Evolutionary conservation across 2,888 invertebrate species (phyloP), one percentile per base, ranked within the genome.

Genomic region (Tiphia femorata): DNA sequence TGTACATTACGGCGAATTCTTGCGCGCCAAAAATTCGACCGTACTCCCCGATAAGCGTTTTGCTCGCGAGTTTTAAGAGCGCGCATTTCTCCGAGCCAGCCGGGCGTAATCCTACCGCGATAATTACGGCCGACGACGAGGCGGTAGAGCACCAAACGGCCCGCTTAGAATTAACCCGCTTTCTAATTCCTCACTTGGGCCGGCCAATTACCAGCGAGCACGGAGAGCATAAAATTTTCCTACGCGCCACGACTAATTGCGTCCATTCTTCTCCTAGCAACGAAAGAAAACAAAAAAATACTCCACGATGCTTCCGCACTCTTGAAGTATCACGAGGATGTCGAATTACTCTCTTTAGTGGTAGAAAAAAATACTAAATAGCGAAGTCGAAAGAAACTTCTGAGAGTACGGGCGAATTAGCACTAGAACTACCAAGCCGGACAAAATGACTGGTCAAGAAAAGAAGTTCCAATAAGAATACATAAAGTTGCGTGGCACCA

Each of bases 121-220:
- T 62, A 65, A 62, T 62, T 62, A 52, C 46, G 38, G n/a, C 12
- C 12, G 8, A 33, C 25, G 40, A 41, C 52, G 46, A 35, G 41
- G 33, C 23, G 14, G 38, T 23, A 38, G 7, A 50, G 23, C 41
- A 27, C 30, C 17, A 46, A 55, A 33, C 44, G 53, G 42, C 33
- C 65, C n/a, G n/a, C n/a, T n/a, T n/a, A 33, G 33, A 46, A 48
- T 46, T 62, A 67, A 54, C 52, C 70, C 57, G 70, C 67, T 67
- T 67, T 70, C 70, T 65, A 65, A 64, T 57, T 41, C 48, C 54
- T 14, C 49, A 40, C 21, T 42, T 46, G 27, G 29, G 19, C 33
- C 35, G 35, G 33, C n/a, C 49, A 41, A 49, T 51, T 56, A 40
- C 43, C 27, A 21, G 12, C 44, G 12, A 30, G 37, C 33, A 29